phyloP scores from a whole-genome alignment of 2,888 invertebrate species.

The Axea sp. region DNA sequence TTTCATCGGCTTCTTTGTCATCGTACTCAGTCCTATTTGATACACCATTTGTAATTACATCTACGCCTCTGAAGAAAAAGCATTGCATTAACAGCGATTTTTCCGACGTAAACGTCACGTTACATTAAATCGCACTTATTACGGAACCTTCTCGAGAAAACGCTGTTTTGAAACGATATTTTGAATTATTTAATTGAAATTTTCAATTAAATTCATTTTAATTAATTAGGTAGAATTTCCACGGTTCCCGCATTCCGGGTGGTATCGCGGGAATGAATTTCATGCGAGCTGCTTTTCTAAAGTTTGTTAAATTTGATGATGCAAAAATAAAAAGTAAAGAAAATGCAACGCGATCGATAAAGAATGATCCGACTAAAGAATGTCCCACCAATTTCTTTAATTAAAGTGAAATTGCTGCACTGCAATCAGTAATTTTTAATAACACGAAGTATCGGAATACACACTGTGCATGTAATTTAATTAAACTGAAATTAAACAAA shows the following conservation, averaged over 20 bases:
- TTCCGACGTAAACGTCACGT: slow-evolving; percentile 17
- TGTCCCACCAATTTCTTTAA: slow-evolving; percentile 22
- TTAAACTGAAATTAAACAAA: slow-evolving; percentile 5
- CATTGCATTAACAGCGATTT: slow-evolving; percentile 1
- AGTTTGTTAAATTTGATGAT: slow-evolving; percentile 34
- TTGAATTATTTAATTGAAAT: slow-evolving; percentile 18
- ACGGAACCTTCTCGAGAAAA: no score
- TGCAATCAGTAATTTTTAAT: slow-evolving; percentile 7
- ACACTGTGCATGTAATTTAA: background rate
- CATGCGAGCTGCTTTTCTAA: slow-evolving; percentile 9
- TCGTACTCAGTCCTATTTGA: slow-evolving; percentile 24
- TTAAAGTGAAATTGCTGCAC: slow-evolving; percentile 12
- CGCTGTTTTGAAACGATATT: no score
- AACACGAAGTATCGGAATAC: background rate
- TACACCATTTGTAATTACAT: slow-evolving; percentile 29
- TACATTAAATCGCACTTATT: slow-evolving; percentile 21
- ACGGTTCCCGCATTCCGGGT: slow-evolving; percentile 11
- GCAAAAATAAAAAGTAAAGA: slow-evolving; percentile 9
- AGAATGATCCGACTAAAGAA: slow-evolving; percentile 13
- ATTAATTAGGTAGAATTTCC: slow-evolving; percentile 16
- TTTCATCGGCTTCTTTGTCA: slow-evolving; percentile 4
- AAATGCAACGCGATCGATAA: slow-evolving; percentile 10
- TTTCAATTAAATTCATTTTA: slow-evolving; percentile 29
- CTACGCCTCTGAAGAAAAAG: slow-evolving; percentile 1
- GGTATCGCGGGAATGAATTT: slow-evolving; percentile 14